These are phyloP conservation scores for Halictus rubicundus DNA, from an alignment of 1,140 invertebrate genomes.

Conservation along the genomic window DNA sequence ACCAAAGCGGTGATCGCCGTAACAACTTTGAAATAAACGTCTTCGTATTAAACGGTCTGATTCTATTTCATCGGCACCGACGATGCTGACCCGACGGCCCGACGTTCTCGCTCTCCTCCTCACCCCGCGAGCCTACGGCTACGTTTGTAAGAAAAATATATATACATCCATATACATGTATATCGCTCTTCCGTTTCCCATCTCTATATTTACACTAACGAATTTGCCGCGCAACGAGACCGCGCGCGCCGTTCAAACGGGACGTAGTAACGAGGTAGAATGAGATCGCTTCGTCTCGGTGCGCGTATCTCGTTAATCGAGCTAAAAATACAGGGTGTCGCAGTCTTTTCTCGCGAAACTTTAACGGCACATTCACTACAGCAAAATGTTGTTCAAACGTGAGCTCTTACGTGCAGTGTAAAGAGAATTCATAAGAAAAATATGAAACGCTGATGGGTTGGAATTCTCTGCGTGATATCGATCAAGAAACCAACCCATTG, in stretches of 20 bases:
- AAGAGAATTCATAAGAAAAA: too few species aligned
- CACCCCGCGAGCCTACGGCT: too few species aligned
- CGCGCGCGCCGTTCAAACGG: not conserved
- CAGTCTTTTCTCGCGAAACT: too few species aligned
- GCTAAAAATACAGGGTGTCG: not conserved
- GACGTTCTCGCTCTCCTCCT: too few species aligned
- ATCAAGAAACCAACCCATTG: too few species aligned
- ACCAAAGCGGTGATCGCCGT: not conserved
- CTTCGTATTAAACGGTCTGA: slow-evolving; percentile 1
- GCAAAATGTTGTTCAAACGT: too few species aligned
- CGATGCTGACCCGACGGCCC: not conserved
- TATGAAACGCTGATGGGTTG: too few species aligned
- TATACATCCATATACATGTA: not conserved
- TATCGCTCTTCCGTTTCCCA: not conserved
- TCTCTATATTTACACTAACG: slow-evolving; percentile 6
- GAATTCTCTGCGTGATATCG: too few species aligned
- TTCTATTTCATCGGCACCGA: not conserved
- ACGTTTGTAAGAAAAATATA: too few species aligned
- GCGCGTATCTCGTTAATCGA: not conserved
- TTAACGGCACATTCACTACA: too few species aligned
- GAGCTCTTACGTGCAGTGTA: too few species aligned
- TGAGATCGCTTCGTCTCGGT: not conserved
- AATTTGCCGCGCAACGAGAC: not conserved
- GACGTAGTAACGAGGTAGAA: slow-evolving; percentile 9
- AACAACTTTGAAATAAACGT: slow-evolving; percentile 41